Base-by-base conservation (phyloP, 2,113 vertebrate genomes). In the Laterallus jamaicensis region DNA sequence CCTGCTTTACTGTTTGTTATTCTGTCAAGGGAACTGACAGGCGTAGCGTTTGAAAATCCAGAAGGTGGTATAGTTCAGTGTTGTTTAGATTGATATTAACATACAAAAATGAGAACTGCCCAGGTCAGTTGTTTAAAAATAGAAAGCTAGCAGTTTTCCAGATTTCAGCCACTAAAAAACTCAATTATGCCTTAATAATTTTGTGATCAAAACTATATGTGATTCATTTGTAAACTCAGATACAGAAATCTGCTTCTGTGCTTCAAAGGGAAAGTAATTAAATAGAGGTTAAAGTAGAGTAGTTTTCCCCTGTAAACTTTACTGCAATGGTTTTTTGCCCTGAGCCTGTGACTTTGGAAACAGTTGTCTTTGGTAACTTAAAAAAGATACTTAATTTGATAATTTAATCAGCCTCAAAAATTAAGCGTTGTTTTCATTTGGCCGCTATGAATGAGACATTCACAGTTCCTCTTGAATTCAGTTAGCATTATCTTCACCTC, bases 1-100 rank as follows among this genome's bases (percentile, higher is more conserved):
- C 84, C 95, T 92, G 71, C 94, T 98, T 92, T 78, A 66, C 79
- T 95, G 89, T 66, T 94, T 97, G 90, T 97, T 97, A 95, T 82
- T 91, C 92, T 95, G 94, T 97, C 96, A 97, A 90, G 52, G 71
- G 83, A 95, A 82, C 81, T 97, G 98, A 95, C 95, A 97, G 88
- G 94, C 93, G 17, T 91, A 93, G 95, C 94, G 76, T 94, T 96
- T 94, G 88, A 94, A 86, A 95, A 97, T 92, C 96, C 90, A 90
- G 91, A 73, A 96, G 92, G 86, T 93, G 97, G 71, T 95, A 73
- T 39, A 95, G 96, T 97, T 97, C 97, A 98, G 50, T 37, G 84
- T 80, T 5, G 8, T 28, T 86, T 90, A 96, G 90, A 95, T 50
- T 92, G 94, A 82, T 96, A 97, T 86, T 97, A 96, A 94, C 86